A percentile compares a stretch with the other conserved stretches of the same genome.
These are phyloP conservation scores for Machaerirhynchus nigripectus DNA, from an alignment of 2,113 vertebrate species.

Conservation along the genomic window DNA sequence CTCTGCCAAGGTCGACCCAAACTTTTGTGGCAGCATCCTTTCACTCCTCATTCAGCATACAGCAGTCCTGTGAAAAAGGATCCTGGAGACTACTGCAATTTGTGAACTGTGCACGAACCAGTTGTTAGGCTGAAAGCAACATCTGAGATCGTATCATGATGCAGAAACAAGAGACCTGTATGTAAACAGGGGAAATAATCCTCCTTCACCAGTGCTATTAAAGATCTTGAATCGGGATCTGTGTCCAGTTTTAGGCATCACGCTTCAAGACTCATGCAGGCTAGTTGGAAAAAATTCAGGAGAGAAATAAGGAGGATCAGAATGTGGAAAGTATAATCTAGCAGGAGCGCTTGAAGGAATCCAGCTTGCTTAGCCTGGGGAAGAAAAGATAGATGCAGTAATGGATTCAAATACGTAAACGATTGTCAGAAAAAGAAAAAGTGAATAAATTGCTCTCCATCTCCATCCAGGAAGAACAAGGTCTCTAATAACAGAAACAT, in stretches of 20 bases:
- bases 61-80: background rate
- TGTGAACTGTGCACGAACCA: background rate
- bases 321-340: background rate
- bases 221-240: background rate
- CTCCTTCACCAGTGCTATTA: background rate
- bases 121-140: background rate
- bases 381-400: background rate
- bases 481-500: background rate
- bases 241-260: slow-evolving; percentile 21
- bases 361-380: background rate
- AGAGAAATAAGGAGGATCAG: slow-evolving; percentile 28
- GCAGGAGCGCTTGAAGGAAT: background rate
- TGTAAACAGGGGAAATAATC: slow-evolving; percentile 26
- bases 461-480: background rate
- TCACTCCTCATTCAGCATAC: background rate
- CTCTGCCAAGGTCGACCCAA: background rate
- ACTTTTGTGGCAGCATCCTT: background rate
- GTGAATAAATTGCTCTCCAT: background rate
- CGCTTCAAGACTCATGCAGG: background rate
- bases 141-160: background rate
- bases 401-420: background rate
- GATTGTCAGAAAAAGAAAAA: background rate
- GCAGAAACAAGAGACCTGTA: background rate
- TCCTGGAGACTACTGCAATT: background rate
- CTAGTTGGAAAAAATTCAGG: background rate